Evolutionary conservation across 2,888 invertebrate genomes (phyloP).

Genomic region (Ligdia adustata): DNA sequence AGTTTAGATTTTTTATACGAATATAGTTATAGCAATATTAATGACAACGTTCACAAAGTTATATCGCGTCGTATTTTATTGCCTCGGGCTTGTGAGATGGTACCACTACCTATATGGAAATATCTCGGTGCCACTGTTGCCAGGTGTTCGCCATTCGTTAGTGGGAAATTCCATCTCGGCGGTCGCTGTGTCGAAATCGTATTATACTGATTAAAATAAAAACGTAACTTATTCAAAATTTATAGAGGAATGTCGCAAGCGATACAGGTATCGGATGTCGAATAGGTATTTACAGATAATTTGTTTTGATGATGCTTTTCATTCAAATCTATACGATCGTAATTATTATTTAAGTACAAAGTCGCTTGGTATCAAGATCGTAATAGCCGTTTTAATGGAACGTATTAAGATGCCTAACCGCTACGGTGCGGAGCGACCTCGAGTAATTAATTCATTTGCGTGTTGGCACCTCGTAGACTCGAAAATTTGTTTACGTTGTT

Average conservation of each 20-base stretch:
- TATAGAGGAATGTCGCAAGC: slow-evolving; percentile 24
- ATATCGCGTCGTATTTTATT: slow-evolving; percentile 48
- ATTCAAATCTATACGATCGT: slow-evolving; percentile 23
- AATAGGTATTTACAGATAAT: slow-evolving; percentile 14
- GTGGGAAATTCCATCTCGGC: slow-evolving; percentile 61
- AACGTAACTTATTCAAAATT: slow-evolving; percentile 30
- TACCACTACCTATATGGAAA: slow-evolving; percentile 51
- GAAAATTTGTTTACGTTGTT: slow-evolving; percentile 45
- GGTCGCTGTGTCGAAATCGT: slow-evolving; percentile 37
- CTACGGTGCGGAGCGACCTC: slow-evolving; percentile 23
- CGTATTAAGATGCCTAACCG: slow-evolving; percentile 17
- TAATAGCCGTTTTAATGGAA: slow-evolving; percentile 32
- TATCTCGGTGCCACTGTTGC: slow-evolving; percentile 52
- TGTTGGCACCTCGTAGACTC: slow-evolving; percentile 45
- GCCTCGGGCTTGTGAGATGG: slow-evolving; percentile 52
- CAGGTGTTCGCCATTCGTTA: slow-evolving; percentile 52
- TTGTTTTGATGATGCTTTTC: slow-evolving; percentile 28
- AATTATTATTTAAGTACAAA: slow-evolving; percentile 33
- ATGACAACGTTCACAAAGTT: slow-evolving; percentile 10
- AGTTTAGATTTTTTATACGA: not conserved
- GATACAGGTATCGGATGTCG: slow-evolving; percentile 12
- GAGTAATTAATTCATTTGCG: slow-evolving; percentile 47
- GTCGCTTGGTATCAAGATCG: slow-evolving; percentile 24
- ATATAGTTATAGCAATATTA: not conserved
- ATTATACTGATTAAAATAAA: slow-evolving; percentile 31